These are phyloP conservation scores for Diachasma alloeum DNA, from an alignment of 1,140 invertebrate species.

Conservation along the genomic window DNA sequence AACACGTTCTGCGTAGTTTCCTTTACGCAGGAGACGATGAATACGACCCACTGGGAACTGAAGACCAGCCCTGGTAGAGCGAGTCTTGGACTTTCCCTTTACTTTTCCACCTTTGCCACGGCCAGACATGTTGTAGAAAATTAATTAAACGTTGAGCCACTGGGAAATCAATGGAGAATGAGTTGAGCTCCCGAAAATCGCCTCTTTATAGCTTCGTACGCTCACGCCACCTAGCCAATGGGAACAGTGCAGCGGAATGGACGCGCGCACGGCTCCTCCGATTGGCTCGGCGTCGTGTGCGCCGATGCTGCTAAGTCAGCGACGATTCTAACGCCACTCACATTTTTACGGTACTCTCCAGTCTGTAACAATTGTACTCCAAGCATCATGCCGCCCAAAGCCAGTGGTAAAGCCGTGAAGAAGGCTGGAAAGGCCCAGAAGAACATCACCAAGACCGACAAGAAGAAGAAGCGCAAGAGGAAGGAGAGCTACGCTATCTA, in stretches of 20 bases:
- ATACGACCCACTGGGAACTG: neutral
- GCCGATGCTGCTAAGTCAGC: neutral
- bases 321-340: neutral
- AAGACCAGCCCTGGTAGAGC: neutral
- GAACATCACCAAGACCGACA: neutral
- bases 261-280: neutral
- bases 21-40: neutral
- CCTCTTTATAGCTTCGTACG: neutral
- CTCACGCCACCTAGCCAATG: too few species aligned
- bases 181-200: neutral
- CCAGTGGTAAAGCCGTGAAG: neutral
- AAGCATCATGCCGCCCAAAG: neutral
- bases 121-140: neutral
- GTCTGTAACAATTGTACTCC: neutral
- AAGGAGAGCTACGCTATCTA: neutral
- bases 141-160: too few species aligned
- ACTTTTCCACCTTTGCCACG: neutral
- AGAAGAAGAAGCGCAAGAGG: neutral
- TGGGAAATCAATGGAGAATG: too few species aligned
- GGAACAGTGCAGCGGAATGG: too few species aligned
- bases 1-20: neutral
- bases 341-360: neutral
- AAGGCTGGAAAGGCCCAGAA: neutral
- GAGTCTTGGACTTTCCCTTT: neutral
- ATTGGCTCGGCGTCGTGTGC: neutral